Percentiles rank a stretch among this genome's conserved stretches.
Conservation (phyloP, 2,113 vertebrate species). For the Ammodytes marinus region DNA sequence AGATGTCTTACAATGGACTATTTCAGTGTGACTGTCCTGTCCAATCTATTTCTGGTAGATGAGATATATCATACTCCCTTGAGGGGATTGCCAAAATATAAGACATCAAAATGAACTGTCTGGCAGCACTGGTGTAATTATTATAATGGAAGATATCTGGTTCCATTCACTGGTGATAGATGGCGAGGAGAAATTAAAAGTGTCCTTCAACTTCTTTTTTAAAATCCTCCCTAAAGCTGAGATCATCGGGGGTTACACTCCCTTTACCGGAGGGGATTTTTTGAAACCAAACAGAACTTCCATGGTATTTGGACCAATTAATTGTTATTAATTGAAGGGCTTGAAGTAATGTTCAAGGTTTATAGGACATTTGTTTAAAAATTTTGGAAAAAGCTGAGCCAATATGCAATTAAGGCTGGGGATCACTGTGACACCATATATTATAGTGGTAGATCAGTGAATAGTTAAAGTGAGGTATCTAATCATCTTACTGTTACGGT, state of each 20-base stretch:
- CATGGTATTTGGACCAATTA: background rate
- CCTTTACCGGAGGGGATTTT: slow-evolving; percentile 28
- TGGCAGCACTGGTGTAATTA: slow-evolving; percentile 20
- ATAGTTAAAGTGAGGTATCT: background rate
- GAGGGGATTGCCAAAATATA: slow-evolving; percentile 4
- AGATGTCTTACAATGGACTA: background rate
- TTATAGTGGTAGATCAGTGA: too few species aligned
- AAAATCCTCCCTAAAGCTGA: slow-evolving; percentile 40
- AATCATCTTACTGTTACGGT: background rate
- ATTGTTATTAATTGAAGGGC: background rate
- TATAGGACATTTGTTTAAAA: background rate
- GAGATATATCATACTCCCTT: slow-evolving; percentile 20
- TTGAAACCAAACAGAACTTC: slow-evolving; percentile 52
- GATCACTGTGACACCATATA: background rate
- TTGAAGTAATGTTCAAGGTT: background rate
- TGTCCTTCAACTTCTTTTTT: slow-evolving; percentile 32
- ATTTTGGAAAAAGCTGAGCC: background rate
- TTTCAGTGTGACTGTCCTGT: background rate
- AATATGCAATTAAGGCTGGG: background rate
- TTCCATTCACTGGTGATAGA: slow-evolving; percentile 64
- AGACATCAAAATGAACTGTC: slow-evolving; percentile 20
- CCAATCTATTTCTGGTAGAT: slow-evolving; percentile 14
- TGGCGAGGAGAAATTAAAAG: slow-evolving; percentile 39
- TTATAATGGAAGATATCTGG: slow-evolving; percentile 30
- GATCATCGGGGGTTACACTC: slow-evolving; percentile 42